phyloP scores from a whole-genome alignment of 2,797 vertebrate genomes.

The Sebastes vulpes region DNA sequence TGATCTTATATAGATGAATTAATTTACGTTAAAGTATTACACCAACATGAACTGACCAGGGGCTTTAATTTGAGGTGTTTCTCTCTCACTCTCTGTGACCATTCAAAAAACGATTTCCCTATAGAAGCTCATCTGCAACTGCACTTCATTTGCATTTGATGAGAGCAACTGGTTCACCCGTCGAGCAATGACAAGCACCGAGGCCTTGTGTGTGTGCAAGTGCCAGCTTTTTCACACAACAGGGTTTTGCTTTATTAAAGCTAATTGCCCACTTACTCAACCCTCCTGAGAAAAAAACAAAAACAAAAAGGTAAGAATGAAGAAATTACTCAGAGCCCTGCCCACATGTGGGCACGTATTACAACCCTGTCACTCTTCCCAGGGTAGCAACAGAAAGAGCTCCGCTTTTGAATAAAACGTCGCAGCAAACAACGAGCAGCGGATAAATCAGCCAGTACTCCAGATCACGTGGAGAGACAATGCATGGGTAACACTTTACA shows the following conservation, averaged over 20 bases:
- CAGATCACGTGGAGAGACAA: not conserved
- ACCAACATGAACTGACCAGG: conserved; percentile 3
- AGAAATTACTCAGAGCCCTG: conserved; percentile 14
- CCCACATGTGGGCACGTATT: conserved; percentile 20
- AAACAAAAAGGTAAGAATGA: conserved; percentile 35
- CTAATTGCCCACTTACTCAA: conserved; percentile 68
- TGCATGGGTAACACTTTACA: not conserved
- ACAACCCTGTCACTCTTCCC: conserved; percentile 29
- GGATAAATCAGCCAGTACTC: not conserved
- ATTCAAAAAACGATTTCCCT: conserved; percentile 22
- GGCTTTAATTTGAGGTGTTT: not conserved
- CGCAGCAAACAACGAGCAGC: not conserved
- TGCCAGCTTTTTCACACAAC: conserved; percentile 37
- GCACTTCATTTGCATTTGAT: conserved; percentile 54
- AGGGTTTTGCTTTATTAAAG: conserved; percentile 35
- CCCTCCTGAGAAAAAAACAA: conserved; percentile 11
- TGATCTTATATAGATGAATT: conserved; percentile 5
- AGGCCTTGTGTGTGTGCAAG: not conserved
- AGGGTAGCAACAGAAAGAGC: conserved; percentile 11
- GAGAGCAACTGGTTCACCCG: conserved; percentile 24
- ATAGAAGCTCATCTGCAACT: conserved; percentile 5
- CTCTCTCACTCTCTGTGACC: not conserved
- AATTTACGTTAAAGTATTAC: not conserved
- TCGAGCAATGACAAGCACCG: not conserved
- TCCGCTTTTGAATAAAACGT: not conserved